Conservation (phyloP, 2,888 invertebrate genomes). For the Microctonus hyperodae region DNA sequence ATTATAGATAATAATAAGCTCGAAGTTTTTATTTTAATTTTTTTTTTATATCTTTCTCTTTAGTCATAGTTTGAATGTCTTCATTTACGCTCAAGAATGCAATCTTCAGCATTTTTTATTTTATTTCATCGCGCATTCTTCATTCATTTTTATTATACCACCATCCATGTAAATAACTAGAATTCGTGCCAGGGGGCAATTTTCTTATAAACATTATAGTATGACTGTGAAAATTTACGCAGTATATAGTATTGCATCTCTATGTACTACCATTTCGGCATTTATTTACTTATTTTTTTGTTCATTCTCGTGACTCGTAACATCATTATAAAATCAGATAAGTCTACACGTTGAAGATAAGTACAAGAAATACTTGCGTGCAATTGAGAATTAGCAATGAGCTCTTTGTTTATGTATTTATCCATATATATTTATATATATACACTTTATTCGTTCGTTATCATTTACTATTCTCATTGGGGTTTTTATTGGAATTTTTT, state of each 20-base stretch:
- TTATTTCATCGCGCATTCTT: background rate
- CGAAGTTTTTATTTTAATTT: no score
- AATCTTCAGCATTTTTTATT: conserved; percentile 1
- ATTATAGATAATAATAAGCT: conserved; percentile 7
- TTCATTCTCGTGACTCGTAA: background rate
- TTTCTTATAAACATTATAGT: conserved; percentile 27
- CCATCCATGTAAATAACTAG: conserved; percentile 5
- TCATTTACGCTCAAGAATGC: conserved; percentile 32
- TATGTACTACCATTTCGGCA: background rate
- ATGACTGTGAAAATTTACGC: conserved; percentile 3
- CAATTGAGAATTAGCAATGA: background rate
- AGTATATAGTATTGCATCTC: background rate
- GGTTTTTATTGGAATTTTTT: background rate
- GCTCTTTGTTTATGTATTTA: background rate
- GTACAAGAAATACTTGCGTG: background rate
- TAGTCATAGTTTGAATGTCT: conserved; percentile 8
- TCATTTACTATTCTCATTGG: background rate
- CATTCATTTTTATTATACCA: conserved; percentile 32
- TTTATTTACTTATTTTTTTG: background rate
- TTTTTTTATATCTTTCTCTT: background rate
- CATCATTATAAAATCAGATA: background rate
- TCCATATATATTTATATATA: background rate
- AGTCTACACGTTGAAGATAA: background rate
- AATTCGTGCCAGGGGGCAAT: conserved; percentile 36
- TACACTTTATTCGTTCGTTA: background rate